Conservation (phyloP, 2,888 invertebrate species). For the Sarcophaga caerulescens region DNA sequence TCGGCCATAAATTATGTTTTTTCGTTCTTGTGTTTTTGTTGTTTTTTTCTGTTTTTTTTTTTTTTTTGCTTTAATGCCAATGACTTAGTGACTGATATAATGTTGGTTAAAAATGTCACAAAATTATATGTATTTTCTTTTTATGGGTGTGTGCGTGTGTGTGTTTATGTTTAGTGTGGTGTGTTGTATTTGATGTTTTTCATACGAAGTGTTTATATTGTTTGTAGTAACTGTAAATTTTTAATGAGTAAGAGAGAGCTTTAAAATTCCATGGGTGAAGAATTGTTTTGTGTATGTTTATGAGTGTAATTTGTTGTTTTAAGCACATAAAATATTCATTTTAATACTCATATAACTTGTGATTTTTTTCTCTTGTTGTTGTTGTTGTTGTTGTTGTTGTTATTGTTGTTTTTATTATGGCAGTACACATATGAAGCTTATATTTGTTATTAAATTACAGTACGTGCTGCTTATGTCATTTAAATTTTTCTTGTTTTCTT, state of each 20-base stretch:
- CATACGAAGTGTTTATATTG: neutral
- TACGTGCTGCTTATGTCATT: conserved; percentile 60
- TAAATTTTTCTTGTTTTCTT: conserved; percentile 33
- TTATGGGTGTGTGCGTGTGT: neutral
- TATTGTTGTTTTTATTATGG: conserved; percentile 1
- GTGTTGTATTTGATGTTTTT: no score
- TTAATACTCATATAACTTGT: conserved; percentile 4
- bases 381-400: conserved; percentile 33
- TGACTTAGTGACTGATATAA: conserved; percentile 78
- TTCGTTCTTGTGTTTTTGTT: no score
- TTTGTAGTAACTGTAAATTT: conserved; percentile 38
- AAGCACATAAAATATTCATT: neutral
- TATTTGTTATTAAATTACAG: neutral
- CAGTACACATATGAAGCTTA: neutral
- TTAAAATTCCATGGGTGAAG: neutral
- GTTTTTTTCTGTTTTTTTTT: neutral
- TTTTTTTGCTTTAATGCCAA: conserved; percentile 47
- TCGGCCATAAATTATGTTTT: neutral
- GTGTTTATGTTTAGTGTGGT: neutral
- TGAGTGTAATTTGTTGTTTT: neutral
- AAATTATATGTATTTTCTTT: neutral
- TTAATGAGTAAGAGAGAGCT: neutral
- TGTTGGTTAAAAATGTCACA: conserved; percentile 73
- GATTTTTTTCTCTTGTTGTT: conserved; percentile 13
- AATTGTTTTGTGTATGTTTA: conserved; percentile 8